Conservation (phyloP, 2,797 vertebrate genomes). For the Cuniculus paca region DNA sequence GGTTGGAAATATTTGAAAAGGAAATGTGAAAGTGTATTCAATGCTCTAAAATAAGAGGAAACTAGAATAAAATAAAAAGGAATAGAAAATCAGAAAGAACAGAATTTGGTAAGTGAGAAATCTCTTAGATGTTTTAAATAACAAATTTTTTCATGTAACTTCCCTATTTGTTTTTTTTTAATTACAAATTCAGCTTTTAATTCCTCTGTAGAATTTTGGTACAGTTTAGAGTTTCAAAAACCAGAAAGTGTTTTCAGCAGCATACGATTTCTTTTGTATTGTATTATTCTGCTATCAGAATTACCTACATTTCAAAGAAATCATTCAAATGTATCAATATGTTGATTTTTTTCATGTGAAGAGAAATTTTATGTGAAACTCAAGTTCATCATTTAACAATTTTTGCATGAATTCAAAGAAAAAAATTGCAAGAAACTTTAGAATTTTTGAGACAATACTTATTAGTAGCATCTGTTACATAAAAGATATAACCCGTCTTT, state of each 20-base stretch:
- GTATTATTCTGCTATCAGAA: neutral
- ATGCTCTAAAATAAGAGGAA: neutral
- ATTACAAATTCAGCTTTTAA: constrained; percentile 3
- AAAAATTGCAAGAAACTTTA: neutral
- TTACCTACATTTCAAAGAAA: neutral
- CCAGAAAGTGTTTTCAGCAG: neutral
- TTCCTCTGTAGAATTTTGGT: neutral
- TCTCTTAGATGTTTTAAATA: neutral
- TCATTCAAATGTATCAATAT: neutral
- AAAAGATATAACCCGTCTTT: neutral
- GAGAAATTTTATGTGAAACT: neutral
- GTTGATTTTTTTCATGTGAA: neutral
- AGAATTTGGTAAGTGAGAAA: neutral
- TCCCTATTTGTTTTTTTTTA: constrained; percentile 11
- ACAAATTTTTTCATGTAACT: neutral
- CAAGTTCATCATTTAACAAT: neutral
- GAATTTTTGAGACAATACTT: neutral
- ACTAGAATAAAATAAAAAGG: neutral
- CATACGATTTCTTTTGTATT: neutral
- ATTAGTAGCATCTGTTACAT: neutral
- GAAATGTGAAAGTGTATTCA: neutral
- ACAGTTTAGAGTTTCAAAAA: neutral
- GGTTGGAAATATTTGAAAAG: neutral
- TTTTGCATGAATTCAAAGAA: neutral
- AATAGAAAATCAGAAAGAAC: neutral